Evolutionary conservation across 2,113 vertebrate species (phyloP), one percentile per base, ranked within the genome.

Genomic region (Megalops atlanticus): DNA sequence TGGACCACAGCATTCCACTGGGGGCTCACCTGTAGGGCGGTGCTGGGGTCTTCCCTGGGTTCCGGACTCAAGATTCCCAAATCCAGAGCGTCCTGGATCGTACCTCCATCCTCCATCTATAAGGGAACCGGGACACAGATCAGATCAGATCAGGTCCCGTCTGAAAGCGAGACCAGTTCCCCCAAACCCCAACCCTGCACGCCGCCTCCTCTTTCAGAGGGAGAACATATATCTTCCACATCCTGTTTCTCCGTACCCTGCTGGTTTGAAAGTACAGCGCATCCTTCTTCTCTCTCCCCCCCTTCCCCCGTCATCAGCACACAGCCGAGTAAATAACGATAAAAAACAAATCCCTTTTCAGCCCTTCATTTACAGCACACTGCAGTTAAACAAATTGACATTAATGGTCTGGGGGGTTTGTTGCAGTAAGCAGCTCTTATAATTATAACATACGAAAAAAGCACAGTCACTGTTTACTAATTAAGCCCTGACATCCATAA

Each of bases 401-500:
- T 74, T 40, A 85, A 80, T 40, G 64, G 35, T 40, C 31, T 18
- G 14, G 36, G 71, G 35, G 77, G 78, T 72, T 78, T 68, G n/a
- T 52, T 54, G 68, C 73, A 27, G 80, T 27, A 83, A 78, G 70
- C 74, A 64, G 40, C 74, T 64, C 64, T 35, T 43, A 74, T 79
- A 79, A 85, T 85, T 85, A 83, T 74, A 64, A 83, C 40, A 76
- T 21, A 64, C 33, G 43, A 73, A 82, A 80, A 77, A 76, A 74
- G 78, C 72, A 43, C 35, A 33, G 74, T 14, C 69, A 68, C 70
- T 80, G 49, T 71, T 64, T 76, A 40, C 47, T 43, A 72, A 47
- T 71, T 47, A 72, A 70, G 27, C 45, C 31, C 33, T 45, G 49
- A 72, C 78, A 78, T 72, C 49, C n/a, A 73, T 74, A 76, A 68